These are phyloP conservation scores for Galeopterus variegatus DNA, from an alignment of 2,113 vertebrate genomes.

Conservation along the genomic window DNA sequence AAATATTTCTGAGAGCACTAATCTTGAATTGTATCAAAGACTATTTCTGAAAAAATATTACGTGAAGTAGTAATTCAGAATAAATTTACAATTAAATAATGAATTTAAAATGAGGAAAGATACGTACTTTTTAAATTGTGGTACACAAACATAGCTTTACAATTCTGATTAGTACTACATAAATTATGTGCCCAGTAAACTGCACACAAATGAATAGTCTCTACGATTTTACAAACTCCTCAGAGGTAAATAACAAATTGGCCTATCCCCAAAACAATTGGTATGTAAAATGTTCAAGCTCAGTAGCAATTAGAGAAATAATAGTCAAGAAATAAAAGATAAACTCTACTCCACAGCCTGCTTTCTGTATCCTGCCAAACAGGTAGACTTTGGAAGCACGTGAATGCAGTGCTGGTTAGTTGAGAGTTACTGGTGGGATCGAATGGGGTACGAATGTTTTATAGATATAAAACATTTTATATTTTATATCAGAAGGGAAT, in stretches of 20 bases:
- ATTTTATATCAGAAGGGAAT: neutral
- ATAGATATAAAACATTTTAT: neutral
- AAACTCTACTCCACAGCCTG: neutral
- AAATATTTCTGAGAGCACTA: neutral
- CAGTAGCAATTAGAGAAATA: neutral
- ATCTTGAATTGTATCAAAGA: neutral
- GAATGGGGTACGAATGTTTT: neutral
- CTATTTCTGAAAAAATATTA: neutral
- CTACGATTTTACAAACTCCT: neutral
- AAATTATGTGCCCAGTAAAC: neutral
- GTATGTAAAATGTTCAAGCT: neutral
- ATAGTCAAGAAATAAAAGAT: slow-evolving; percentile 44
- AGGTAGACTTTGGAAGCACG: neutral
- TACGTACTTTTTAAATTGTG: neutral
- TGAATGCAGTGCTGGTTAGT: neutral
- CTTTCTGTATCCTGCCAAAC: neutral
- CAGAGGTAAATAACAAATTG: neutral
- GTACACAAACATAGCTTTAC: neutral
- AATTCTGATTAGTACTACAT: neutral
- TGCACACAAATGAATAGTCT: neutral
- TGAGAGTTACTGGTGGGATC: neutral
- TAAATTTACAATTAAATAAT: neutral
- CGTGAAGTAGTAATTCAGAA: neutral
- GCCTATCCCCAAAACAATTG: neutral
- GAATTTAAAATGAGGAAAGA: neutral